Evolutionary conservation across 1,140 invertebrate species (phyloP), one percentile per base, ranked within the genome.

Genomic region (Eupristina koningsbergeri): DNA sequence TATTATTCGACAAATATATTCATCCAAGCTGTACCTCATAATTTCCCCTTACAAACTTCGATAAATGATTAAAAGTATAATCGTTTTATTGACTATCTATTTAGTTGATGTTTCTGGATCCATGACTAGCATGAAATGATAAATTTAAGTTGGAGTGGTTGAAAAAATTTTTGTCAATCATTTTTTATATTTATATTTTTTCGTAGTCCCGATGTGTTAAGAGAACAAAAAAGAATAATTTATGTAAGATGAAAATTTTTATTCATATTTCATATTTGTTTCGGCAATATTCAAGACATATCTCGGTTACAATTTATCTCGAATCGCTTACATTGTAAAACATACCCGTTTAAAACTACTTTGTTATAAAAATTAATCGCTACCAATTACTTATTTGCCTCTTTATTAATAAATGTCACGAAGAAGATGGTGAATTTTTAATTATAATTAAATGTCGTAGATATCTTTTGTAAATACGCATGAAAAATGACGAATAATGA

Each of bases 291-390:
- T 7, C 13, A 67, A 19, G n/a, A 7, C 15, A 67, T 19, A 36
- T 67, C 17, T 67, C 31, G 8, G 17, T 3, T 39, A 36, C 15
- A 67, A 67, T 67, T 67, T 67, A 67, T 67, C 64, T 3, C 29
- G 34, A 29, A 3, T 41, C 34, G 67, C 34, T 39, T n/a, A 36
- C 8, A 71, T 41, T 69, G 19, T 41, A 41, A 41, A 71, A 71
- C 1, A 0, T 41, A 26, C 19, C 7, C 19, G 36, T 26, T 69
- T 39, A 17, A 17, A 41, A n/a, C 67, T 26, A 41, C 41, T 50
- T 45, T 17, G 73, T 53, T 34, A 34, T 58, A 77, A 77, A 77
- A 77, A 77, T 77, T 77, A 31, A 77, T 77, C 19, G 74, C 29
- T 3, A 22, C 31, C 74, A n/a, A 50, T 77, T 77, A 39, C 11